Conservation (phyloP, 2,113 vertebrate genomes). For the Pseudolaguvia tuberculata region DNA sequence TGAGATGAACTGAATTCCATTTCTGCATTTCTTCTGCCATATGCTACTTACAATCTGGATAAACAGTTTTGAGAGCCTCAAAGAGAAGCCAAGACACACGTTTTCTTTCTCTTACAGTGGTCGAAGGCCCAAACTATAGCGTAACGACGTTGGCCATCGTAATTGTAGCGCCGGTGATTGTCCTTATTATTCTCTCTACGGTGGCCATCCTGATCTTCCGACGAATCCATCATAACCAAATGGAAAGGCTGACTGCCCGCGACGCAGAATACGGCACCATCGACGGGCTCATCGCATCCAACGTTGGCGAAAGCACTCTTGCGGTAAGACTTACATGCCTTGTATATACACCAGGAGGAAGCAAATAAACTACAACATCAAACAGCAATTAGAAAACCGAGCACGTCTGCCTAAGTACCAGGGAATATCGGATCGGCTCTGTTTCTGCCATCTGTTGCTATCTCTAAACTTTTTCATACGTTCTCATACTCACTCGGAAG, state of each 20-base stretch:
- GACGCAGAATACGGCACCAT: conserved; percentile 95
- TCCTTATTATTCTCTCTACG: conserved; percentile 78
- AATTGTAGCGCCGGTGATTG: conserved; percentile 78
- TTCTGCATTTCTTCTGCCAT: neutral
- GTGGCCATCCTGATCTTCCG: conserved; percentile 80
- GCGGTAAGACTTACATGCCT: conserved; percentile 77
- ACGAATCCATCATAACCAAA: conserved; percentile 82
- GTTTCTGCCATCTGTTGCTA: too few species aligned
- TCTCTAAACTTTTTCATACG: too few species aligned
- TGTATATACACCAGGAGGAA: too few species aligned
- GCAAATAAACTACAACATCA: too few species aligned
- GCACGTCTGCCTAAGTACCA: too few species aligned
- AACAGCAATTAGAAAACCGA: too few species aligned
- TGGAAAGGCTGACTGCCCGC: conserved; percentile 85
- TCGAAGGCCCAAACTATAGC: conserved; percentile 74
- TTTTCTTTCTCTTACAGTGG: conserved; percentile 57
- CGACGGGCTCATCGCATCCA: conserved; percentile 94
- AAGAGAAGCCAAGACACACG: neutral
- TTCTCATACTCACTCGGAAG: neutral
- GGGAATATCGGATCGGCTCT: too few species aligned
- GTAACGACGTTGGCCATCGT: conserved; percentile 78
- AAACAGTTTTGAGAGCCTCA: neutral
- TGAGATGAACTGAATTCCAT: neutral
- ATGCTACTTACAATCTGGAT: neutral
- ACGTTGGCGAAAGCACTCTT: conserved; percentile 93